These are phyloP conservation scores for Phenganax subtilis DNA, from an alignment of 92 coral and sea anemone genomes.

Conservation along the genomic window DNA sequence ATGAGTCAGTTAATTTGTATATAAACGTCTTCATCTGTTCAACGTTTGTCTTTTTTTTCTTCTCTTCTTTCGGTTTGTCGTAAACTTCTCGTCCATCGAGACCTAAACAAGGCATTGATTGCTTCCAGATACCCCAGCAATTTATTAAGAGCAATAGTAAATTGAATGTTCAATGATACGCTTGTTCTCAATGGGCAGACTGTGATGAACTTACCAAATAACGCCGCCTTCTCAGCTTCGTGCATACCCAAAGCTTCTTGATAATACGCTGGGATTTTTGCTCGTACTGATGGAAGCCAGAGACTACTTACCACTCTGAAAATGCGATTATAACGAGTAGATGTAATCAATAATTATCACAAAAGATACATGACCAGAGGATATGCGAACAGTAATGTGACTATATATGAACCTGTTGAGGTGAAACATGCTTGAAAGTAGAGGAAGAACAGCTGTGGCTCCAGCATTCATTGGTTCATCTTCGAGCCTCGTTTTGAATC, in stretches of 20 bases:
- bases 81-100: background rate
- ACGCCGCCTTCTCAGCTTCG: slow-evolving; percentile 71
- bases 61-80: slow-evolving; percentile 7
- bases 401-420: slow-evolving; percentile 14
- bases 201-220: slow-evolving; percentile 57
- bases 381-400: background rate
- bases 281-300: slow-evolving; percentile 59
- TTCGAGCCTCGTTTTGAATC: slow-evolving; percentile 22
- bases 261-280: slow-evolving; percentile 57
- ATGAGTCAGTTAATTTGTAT: slow-evolving; percentile 24
- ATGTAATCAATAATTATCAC: background rate
- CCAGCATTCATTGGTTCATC: slow-evolving; percentile 25
- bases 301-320: slow-evolving; percentile 68
- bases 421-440: slow-evolving; percentile 28
- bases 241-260: slow-evolving; percentile 68
- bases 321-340: background rate
- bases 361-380: background rate
- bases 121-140: background rate
- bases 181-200: background rate
- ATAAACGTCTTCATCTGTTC: slow-evolving; percentile 12
- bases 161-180: background rate
- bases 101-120: background rate
- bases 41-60: background rate
- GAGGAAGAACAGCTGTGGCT: slow-evolving; percentile 11
- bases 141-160: background rate